phyloP scores from a whole-genome alignment of 1,140 invertebrate species.

The Periplaneta americana region DNA sequence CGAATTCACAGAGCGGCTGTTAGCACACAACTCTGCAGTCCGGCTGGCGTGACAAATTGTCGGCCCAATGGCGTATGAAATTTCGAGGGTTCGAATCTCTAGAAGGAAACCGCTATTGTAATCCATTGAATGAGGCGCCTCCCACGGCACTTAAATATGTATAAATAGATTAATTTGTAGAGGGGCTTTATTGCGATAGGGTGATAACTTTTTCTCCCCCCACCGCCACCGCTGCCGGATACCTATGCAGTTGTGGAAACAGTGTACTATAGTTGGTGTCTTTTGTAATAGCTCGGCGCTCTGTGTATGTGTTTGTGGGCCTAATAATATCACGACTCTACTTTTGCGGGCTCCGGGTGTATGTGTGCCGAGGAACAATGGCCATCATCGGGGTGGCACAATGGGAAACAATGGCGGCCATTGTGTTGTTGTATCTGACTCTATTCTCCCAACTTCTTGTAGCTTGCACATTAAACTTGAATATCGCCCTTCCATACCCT shows the following conservation, averaged over 20 bases:
- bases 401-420: slow-evolving; percentile 2
- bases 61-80: too few relatives aligned
- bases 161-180: not conserved
- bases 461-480: slow-evolving; percentile 17
- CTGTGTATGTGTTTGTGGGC: not conserved
- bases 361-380: not conserved
- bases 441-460: slow-evolving; percentile 17
- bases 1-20: not conserved
- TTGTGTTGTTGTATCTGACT: slow-evolving; percentile 18
- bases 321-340: not conserved
- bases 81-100: not conserved
- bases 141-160: not conserved
- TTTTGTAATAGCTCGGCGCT: not conserved
- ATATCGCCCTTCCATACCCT: slow-evolving; percentile 8
- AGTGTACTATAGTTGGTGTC: not conserved
- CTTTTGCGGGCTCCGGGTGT: not conserved
- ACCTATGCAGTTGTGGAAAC: not conserved
- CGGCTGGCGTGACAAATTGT: not conserved
- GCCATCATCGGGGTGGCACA: slow-evolving; percentile 6
- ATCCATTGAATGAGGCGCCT: too few relatives aligned
- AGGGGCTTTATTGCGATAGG: not conserved
- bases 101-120: not conserved
- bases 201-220: not conserved
- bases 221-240: not conserved
- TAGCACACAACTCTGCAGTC: not conserved